Conservation (phyloP, 2,113 vertebrate genomes). For the Hemicordylus capensis region DNA sequence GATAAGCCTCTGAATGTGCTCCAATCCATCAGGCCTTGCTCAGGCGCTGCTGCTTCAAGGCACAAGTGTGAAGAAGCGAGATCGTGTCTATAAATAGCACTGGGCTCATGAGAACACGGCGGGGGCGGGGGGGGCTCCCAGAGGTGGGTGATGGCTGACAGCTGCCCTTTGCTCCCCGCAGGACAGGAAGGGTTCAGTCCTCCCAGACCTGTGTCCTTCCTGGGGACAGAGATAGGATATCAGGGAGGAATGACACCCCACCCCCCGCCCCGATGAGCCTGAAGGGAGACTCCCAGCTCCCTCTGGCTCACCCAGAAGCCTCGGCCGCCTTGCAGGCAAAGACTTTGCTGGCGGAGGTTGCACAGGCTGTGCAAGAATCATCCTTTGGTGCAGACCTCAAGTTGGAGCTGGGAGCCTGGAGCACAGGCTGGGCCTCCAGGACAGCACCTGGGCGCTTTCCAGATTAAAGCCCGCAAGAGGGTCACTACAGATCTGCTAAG, state of each 20-base stretch:
- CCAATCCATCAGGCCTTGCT: constrained; percentile 53
- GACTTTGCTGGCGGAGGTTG: no score
- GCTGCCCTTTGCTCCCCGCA: constrained; percentile 53
- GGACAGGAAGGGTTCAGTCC: constrained; percentile 4
- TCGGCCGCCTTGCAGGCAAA: not conserved
- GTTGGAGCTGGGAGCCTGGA: no score
- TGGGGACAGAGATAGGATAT: constrained; percentile 10
- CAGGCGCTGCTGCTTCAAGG: constrained; percentile 60
- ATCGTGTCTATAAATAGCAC: constrained; percentile 65
- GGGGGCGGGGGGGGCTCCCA: constrained; percentile 53
- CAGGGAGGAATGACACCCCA: constrained; percentile 65
- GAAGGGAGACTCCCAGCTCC: not conserved
- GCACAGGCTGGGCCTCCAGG: no score
- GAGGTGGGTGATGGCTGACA: constrained; percentile 35
- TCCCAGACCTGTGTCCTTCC: constrained; percentile 10
- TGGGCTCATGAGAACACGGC: constrained; percentile 56
- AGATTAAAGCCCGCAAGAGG: no score
- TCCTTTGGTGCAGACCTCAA: no score
- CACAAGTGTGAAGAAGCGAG: constrained; percentile 65
- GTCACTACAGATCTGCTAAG: no score
- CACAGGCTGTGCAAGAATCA: no score
- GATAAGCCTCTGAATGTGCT: constrained; percentile 15
- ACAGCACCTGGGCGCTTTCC: no score
- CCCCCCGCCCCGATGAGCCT: constrained; percentile 52
- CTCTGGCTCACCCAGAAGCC: not conserved